These are phyloP conservation scores for Polypterus bichir DNA, from an alignment of 2,113 vertebrate genomes.

Conservation along the genomic window DNA sequence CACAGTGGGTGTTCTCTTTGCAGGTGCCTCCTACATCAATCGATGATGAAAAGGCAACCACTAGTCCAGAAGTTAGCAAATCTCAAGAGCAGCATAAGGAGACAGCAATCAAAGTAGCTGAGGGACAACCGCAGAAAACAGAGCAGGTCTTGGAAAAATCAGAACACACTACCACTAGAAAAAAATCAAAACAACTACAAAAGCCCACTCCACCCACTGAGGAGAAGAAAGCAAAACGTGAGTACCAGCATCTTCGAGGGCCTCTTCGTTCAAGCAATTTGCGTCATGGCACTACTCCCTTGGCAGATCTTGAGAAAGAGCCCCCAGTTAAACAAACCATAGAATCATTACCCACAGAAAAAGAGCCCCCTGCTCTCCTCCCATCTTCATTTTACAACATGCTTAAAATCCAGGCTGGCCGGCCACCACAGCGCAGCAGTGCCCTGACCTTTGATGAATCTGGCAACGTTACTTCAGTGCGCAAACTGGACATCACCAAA, in stretches of 20 bases:
- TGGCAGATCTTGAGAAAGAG: rapidly evolving
- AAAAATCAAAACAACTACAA: background rate
- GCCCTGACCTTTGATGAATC: rapidly evolving
- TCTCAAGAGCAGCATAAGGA: background rate
- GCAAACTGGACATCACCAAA: constrained; percentile 14
- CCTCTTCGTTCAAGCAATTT: background rate
- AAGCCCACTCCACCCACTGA: background rate
- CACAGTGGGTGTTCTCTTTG: background rate
- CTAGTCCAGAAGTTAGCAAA: background rate
- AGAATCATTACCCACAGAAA: rapidly evolving
- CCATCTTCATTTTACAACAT: background rate
- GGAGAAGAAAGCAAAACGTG: constrained; percentile 1
- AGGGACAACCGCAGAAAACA: background rate
- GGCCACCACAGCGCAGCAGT: background rate
- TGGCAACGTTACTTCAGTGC: background rate
- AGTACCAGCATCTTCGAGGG: background rate
- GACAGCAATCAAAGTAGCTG: too few species aligned
- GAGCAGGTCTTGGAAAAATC: background rate
- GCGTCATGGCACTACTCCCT: rapidly evolving
- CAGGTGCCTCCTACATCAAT: background rate
- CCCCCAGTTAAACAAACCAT: rapidly evolving
- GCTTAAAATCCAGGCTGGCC: background rate
- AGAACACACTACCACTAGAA: constrained; percentile 13
- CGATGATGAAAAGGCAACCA: background rate
- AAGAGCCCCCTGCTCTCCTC: rapidly evolving